These are phyloP conservation scores for Octomys mimax DNA, from an alignment of 2,797 vertebrate genomes.

Conservation along the genomic window DNA sequence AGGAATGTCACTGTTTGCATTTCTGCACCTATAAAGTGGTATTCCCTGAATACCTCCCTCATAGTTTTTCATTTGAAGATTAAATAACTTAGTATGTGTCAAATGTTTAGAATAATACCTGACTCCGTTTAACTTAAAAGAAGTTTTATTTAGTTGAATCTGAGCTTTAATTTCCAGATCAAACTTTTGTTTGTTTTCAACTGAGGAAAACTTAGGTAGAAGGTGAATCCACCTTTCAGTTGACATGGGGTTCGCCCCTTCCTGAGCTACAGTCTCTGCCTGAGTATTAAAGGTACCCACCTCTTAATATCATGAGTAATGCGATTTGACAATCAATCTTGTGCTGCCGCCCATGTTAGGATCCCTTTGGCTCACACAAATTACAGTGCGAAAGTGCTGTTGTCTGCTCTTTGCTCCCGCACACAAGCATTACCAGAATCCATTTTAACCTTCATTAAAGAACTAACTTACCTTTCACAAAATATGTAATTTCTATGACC, in stretches of 20 bases:
- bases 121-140: background rate
- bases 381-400: background rate
- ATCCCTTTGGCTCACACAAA: background rate
- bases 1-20: background rate
- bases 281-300: background rate
- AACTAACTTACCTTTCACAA: conserved; percentile 22
- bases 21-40: background rate
- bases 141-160: background rate
- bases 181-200: background rate
- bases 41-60: background rate
- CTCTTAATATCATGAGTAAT: conserved; percentile 12
- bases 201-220: background rate
- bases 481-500: background rate
- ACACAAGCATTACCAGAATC: background rate
- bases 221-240: background rate
- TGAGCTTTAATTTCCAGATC: background rate
- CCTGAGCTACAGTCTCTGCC: background rate
- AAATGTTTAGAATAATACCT: background rate
- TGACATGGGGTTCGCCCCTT: background rate
- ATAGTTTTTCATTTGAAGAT: background rate
- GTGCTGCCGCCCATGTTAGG: background rate
- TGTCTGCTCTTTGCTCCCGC: background rate
- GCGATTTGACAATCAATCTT: background rate
- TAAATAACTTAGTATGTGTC: background rate
- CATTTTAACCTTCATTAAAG: background rate